Evolutionary conservation across 2,797 vertebrate genomes (phyloP).

Genomic region (Falco cherrug): DNA sequence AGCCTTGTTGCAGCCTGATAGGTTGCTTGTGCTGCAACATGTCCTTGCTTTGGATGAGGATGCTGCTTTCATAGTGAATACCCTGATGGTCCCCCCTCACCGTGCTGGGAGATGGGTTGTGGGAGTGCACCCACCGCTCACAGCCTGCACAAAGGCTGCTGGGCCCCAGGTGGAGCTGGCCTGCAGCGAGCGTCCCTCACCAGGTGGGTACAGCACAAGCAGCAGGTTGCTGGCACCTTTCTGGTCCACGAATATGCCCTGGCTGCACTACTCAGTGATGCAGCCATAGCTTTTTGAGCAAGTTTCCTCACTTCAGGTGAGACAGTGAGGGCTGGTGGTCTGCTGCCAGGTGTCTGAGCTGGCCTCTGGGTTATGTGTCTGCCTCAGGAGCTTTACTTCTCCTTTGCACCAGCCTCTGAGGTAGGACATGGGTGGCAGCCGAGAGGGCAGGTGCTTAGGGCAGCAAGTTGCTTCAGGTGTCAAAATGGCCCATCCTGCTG

Average conservation of each 20-base stretch:
- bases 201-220: neutral
- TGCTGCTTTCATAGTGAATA: neutral
- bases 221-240: neutral
- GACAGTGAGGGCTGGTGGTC: neutral
- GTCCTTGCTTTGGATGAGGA: neutral
- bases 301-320: neutral
- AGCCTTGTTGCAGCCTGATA: no score
- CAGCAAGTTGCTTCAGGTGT: rapidly evolving
- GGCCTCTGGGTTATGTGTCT: neutral
- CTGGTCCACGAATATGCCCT: neutral
- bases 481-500: neutral
- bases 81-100: neutral
- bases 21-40: no score
- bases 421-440: neutral
- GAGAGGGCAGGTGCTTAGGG: neutral
- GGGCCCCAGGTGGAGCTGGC: neutral
- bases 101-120: neutral
- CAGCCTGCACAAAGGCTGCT: neutral
- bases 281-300: neutral
- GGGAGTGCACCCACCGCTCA: neutral
- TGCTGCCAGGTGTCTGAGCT: neutral
- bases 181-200: neutral
- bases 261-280: neutral
- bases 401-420: neutral
- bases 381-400: neutral